Conservation (phyloP, 2,113 vertebrate genomes). For the Labrus mixtus region DNA sequence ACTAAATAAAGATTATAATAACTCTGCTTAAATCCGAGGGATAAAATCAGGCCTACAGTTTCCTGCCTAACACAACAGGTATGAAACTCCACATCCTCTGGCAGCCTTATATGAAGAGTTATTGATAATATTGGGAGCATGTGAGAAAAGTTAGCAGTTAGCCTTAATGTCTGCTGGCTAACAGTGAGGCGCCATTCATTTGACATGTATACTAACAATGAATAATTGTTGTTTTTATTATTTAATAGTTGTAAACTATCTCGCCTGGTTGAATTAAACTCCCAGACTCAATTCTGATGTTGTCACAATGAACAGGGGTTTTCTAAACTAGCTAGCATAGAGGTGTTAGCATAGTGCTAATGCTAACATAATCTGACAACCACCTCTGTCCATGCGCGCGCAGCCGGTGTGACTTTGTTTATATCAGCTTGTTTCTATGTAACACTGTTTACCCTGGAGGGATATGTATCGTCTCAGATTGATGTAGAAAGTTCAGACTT, state of each 20-base stretch:
- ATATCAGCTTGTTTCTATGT: not conserved
- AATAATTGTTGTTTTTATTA: not conserved
- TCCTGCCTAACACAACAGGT: slow-evolving; percentile 41
- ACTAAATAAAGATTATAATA: not conserved
- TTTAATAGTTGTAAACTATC: not conserved
- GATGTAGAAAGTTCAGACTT: not conserved
- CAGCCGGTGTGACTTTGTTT: slow-evolving; percentile 1
- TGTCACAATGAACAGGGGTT: not conserved
- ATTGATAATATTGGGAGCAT: not conserved
- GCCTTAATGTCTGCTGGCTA: slow-evolving; percentile 46
- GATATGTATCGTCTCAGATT: not conserved
- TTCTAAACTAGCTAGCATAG: not conserved
- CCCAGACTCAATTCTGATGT: accelerated
- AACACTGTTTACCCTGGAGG: not conserved
- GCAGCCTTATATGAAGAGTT: not conserved
- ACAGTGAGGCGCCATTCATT: slow-evolving; percentile 40
- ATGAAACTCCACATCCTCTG: not conserved
- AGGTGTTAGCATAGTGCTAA: slow-evolving; percentile 24
- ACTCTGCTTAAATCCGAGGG: not conserved
- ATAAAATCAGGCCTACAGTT: not conserved
- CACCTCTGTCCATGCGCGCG: slow-evolving; percentile 14
- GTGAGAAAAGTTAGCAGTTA: slow-evolving; percentile 43
- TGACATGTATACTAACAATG: not conserved
- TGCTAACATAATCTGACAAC: slow-evolving; percentile 9
- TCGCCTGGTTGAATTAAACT: accelerated